These are phyloP conservation scores for Drosophila trapezifrons DNA, from an alignment of 1,140 invertebrate species.

Conservation along the genomic window DNA sequence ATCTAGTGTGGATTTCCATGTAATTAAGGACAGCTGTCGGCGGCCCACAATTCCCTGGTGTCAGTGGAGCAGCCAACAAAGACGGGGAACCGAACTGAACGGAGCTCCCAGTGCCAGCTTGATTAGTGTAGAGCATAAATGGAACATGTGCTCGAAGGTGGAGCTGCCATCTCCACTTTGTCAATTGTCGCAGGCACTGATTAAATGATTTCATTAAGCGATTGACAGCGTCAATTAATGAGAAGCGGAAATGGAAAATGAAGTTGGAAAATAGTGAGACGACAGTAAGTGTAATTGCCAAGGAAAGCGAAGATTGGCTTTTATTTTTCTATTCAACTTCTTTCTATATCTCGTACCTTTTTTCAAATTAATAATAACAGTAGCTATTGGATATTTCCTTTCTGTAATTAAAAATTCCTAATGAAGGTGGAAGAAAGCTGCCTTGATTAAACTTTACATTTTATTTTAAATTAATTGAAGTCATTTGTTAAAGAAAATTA, in stretches of 20 bases:
- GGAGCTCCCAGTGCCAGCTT: constrained; percentile 41
- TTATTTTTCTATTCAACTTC: neutral
- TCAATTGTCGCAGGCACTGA: constrained; percentile 39
- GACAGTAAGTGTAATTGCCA: constrained; percentile 24
- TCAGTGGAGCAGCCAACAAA: constrained; percentile 22
- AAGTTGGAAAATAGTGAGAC: constrained; percentile 1
- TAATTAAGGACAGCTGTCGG: constrained; percentile 76
- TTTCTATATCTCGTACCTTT: too few relatives aligned
- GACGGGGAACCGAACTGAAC: neutral
- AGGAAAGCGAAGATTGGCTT: neutral
- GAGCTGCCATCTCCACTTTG: constrained; percentile 26
- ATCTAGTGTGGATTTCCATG: constrained; percentile 63
- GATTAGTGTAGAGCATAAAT: constrained; percentile 67
- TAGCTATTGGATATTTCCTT: too few relatives aligned
- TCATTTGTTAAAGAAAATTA: too few relatives aligned
- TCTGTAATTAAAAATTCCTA: neutral
- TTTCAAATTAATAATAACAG: neutral
- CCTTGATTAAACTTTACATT: neutral
- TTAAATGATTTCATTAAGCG: constrained; percentile 64
- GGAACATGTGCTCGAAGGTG: constrained; percentile 56
- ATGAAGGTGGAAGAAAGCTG: neutral
- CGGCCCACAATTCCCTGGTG: constrained; percentile 54
- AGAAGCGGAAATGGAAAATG: constrained; percentile 24
- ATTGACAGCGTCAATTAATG: constrained; percentile 42
- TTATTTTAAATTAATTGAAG: too few relatives aligned